Evolutionary conservation across 2,113 vertebrate species (phyloP).

Genomic region (Ifrita kowaldi): DNA sequence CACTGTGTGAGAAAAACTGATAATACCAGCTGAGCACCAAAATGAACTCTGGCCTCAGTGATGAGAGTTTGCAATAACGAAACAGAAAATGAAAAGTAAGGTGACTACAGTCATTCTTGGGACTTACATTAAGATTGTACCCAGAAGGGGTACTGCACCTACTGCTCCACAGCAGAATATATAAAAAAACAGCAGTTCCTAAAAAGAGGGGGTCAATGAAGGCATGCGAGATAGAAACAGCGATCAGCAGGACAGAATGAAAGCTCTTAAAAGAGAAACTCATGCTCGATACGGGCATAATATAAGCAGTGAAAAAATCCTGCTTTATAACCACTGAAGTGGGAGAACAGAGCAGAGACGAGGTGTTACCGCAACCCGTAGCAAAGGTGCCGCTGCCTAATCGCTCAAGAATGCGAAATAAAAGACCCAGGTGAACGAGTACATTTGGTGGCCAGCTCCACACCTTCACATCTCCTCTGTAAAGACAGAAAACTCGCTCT

Average conservation of each 20-base stretch:
- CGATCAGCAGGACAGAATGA: neutral
- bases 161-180: neutral
- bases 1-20: neutral
- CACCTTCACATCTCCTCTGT: fast-evolving
- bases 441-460: neutral
- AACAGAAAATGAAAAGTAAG: neutral
- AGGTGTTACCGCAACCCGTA: fast-evolving
- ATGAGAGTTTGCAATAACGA: neutral
- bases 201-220: neutral
- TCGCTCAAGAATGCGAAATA: fast-evolving
- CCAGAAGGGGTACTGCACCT: neutral
- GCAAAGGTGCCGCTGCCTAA: neutral
- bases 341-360: neutral
- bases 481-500: neutral
- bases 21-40: neutral
- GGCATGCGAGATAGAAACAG: fast-evolving
- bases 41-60: neutral
- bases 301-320: neutral
- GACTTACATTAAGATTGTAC: neutral
- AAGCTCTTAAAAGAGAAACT: neutral
- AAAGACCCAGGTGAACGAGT: fast-evolving
- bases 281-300: fast-evolving
- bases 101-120: neutral
- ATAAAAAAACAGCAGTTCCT: fast-evolving
- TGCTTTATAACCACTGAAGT: neutral